phyloP scores from a whole-genome alignment of 1,140 invertebrate genomes.

The Drosophila burlai region DNA sequence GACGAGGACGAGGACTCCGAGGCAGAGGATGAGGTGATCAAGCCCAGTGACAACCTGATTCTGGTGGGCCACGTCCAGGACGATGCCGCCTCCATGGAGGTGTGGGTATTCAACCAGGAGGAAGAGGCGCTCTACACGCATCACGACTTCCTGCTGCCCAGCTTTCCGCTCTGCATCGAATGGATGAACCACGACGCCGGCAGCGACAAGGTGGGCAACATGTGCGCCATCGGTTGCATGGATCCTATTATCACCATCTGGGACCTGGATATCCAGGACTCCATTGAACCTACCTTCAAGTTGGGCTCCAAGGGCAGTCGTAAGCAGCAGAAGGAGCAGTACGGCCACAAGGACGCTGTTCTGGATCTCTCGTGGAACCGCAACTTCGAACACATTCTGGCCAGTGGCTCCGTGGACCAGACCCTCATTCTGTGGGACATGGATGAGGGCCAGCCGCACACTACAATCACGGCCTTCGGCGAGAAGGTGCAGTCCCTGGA shows the following conservation, averaged over 20 bases:
- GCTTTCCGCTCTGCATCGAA: constrained; percentile 96
- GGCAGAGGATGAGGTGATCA: constrained; percentile 95
- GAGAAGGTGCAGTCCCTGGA: constrained; percentile 95
- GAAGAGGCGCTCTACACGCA: constrained; percentile 96
- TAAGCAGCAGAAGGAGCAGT: constrained; percentile 88
- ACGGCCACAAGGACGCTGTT: constrained; percentile 96
- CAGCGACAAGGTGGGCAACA: constrained; percentile 89
- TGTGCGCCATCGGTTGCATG: constrained; percentile 96
- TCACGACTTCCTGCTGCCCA: constrained; percentile 95
- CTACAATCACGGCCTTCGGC: constrained; percentile 90
- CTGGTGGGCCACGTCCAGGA: constrained; percentile 94
- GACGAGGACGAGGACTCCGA: constrained; percentile 90
- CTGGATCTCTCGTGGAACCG: constrained; percentile 96
- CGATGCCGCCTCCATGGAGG: constrained; percentile 94
- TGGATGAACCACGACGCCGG: constrained; percentile 94
- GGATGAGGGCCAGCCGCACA: constrained; percentile 90
- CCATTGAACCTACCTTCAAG: constrained; percentile 93
- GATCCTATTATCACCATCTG: constrained; percentile 96
- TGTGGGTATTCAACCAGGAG: constrained; percentile 96
- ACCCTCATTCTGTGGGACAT: constrained; percentile 97
- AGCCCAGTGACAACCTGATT: constrained; percentile 96
- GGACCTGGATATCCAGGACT: constrained; percentile 97
- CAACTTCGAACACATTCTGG: constrained; percentile 92
- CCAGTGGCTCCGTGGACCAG: constrained; percentile 96
- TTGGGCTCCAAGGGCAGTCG: constrained; percentile 92